Evolutionary conservation across 2,888 invertebrate species (phyloP), one percentile per base, ranked within the genome.

Genomic region (Myathropa florea): DNA sequence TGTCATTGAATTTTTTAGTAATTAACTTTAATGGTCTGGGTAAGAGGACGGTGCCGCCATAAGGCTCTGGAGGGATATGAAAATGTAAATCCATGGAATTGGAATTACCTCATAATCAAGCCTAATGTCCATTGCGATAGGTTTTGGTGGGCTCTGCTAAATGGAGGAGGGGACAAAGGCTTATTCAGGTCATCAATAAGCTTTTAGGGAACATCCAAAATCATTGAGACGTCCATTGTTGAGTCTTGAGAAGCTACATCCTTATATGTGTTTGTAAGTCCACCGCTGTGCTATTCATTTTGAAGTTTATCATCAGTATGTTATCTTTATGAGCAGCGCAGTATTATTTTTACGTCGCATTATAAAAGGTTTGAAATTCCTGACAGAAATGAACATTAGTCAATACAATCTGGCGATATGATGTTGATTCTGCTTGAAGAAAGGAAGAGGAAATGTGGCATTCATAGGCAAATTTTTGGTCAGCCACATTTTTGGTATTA

Each of bases 41-140:
- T 12, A 12, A 63, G 26, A 33, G 23, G 6, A n/a, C n/a, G 2
- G 7, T 60, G n/a, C 63, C 67, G 63, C 46, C 59, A 71, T 39
- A 83, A 67, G 67, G 61, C 23, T 55, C 36, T 18, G 60, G 30
- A 36, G 60, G 39, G 79, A 67, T 57, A 53, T 33, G 46, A 46
- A 46, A 46, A 46, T 46, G 46, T n/a, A 46, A 18, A 46, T 46
- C 1, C 39, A 39, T 6, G n/a, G n/a, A 39, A 18, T n/a, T 6
- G 39, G 18, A 46, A 46, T n/a, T 18, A 18, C 18, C 46, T 7
- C 46, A 7, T 21, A 6, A 7, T 7, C 46, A 46, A 46, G 18
- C 6, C 33, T 33, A 33, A 3, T 3, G 12, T 33, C 33, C 12
- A 33, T 18, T 7, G 18, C 6, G 2, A 4, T 46, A n/a, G 46